These are phyloP conservation scores for Clarias macrocephalus DNA, from an alignment of 2,113 vertebrate genomes.

Conservation along the genomic window DNA sequence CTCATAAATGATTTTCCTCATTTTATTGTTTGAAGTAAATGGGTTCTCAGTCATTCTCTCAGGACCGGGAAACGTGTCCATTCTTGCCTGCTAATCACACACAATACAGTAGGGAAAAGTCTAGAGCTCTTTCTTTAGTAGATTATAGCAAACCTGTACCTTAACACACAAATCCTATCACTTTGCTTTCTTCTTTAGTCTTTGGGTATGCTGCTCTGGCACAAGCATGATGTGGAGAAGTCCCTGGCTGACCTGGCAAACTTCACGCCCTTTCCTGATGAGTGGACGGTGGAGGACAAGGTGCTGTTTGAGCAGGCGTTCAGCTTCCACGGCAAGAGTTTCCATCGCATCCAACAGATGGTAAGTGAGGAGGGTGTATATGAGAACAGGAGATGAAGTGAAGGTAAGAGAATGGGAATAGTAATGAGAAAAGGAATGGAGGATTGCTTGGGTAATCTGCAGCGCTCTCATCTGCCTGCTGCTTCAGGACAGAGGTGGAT, in stretches of 20 bases:
- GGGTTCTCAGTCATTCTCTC: not conserved
- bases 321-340: conserved; percentile 80
- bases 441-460: conserved; percentile 46
- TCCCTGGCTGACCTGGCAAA: conserved; percentile 79
- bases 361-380: conserved; percentile 57
- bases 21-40: not conserved
- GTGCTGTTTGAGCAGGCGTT: conserved; percentile 82
- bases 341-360: conserved; percentile 82
- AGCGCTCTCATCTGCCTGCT: conserved; percentile 45
- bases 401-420: conserved; percentile 14
- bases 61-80: not conserved
- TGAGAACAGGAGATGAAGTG: not conserved
- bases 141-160: not conserved
- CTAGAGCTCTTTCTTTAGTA: not conserved
- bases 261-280: conserved; percentile 79
- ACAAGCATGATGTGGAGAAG: conserved; percentile 79
- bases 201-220: conserved; percentile 80
- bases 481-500: conserved; percentile 14
- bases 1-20: not conserved
- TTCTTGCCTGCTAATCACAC: not conserved
- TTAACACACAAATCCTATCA: not conserved
- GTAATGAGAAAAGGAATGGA: conserved; percentile 24
- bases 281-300: conserved; percentile 81
- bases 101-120: not conserved
- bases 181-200: conserved; percentile 58